Evolutionary conservation across 2,113 vertebrate species (phyloP).

Genomic region (Willisornis vidua): DNA sequence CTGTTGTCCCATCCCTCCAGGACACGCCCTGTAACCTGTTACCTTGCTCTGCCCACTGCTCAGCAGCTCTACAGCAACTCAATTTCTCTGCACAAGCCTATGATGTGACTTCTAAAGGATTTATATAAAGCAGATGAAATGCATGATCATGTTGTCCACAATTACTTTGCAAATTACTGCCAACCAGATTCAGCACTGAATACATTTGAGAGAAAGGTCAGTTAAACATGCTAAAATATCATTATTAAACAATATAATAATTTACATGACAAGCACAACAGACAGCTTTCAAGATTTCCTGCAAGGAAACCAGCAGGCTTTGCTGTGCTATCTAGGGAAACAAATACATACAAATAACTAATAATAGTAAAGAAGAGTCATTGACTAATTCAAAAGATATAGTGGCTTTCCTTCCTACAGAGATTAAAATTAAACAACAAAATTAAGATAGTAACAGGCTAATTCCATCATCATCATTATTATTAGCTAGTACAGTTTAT

Average conservation of each 20-base stretch:
- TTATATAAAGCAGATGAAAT: background rate
- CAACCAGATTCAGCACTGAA: background rate
- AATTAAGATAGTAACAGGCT: constrained; percentile 13
- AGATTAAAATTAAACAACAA: constrained; percentile 45
- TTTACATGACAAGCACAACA: background rate
- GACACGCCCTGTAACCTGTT: background rate
- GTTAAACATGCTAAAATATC: background rate
- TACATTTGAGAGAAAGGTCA: background rate
- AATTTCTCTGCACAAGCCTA: background rate
- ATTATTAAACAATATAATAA: background rate
- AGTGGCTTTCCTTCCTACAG: constrained; percentile 14
- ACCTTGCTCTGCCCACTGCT: background rate
- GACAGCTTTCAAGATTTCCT: background rate
- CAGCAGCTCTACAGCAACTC: background rate
- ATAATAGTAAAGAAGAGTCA: constrained; percentile 36
- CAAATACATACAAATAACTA: constrained; percentile 33
- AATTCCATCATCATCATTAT: constrained; percentile 41
- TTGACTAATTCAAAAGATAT: constrained; percentile 24
- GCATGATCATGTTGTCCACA: background rate
- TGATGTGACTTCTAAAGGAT: background rate
- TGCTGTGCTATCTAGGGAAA: background rate
- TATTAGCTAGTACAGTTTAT: constrained; percentile 35
- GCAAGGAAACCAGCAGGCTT: background rate
- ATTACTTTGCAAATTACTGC: background rate
- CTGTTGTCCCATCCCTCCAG: background rate